A percentile compares a stretch with the other conserved stretches of the same genome.
phyloP scores from a whole-genome alignment of 2,113 vertebrate species.

The Chinchilla lanigera region DNA sequence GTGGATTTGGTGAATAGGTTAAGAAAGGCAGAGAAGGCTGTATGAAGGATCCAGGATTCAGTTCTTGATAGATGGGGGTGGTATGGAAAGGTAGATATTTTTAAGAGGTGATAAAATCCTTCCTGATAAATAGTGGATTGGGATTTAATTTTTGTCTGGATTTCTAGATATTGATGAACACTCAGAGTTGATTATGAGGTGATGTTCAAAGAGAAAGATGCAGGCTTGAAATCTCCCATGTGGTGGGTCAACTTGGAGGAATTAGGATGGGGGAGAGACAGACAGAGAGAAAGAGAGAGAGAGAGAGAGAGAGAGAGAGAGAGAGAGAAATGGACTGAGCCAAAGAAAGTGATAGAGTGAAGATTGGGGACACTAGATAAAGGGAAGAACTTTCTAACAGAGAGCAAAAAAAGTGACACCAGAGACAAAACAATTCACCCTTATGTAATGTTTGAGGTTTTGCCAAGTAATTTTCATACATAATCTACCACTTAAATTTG shows the following conservation, averaged over 20 bases:
- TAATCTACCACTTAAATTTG: conserved; percentile 17
- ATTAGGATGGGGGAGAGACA: neutral
- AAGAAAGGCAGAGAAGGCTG: neutral
- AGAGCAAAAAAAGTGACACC: neutral
- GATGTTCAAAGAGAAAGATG: neutral
- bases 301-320: neutral
- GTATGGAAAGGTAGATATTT: neutral
- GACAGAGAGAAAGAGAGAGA: neutral
- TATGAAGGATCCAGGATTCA: neutral
- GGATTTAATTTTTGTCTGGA: neutral
- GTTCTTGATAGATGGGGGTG: neutral
- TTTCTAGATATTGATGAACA: neutral
- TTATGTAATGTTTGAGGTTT: neutral
- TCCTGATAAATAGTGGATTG: neutral
- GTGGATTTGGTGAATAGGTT: neutral
- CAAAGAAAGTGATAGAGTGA: neutral
- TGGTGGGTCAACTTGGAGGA: neutral
- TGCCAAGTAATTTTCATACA: conserved; percentile 5
- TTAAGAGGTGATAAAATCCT: neutral
- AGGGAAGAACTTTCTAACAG: neutral
- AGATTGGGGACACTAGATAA: neutral
- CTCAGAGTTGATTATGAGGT: neutral
- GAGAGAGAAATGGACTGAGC: neutral
- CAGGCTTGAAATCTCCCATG: neutral
- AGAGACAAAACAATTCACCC: neutral